These are phyloP conservation scores for Silurus asotus DNA, from an alignment of 2,113 vertebrate species.

Conservation along the genomic window DNA sequence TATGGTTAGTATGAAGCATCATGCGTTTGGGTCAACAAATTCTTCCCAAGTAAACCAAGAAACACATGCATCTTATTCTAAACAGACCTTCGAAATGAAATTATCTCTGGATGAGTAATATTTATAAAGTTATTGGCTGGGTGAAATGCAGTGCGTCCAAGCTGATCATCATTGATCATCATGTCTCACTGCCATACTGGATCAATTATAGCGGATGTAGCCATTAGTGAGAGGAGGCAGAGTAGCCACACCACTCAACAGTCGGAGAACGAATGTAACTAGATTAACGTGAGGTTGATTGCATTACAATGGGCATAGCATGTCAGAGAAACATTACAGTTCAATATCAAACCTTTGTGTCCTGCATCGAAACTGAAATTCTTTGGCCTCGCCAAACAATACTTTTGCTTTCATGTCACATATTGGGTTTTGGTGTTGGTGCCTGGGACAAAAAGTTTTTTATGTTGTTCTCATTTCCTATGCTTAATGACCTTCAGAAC, in stretches of 20 bases:
- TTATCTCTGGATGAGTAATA: conserved; percentile 44
- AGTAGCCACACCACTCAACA: conserved; percentile 33
- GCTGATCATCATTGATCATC: conserved; percentile 34
- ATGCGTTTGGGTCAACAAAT: background rate
- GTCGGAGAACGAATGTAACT: conserved; percentile 31
- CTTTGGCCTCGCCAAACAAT: background rate
- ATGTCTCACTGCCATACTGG: conserved; percentile 24
- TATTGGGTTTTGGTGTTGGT: background rate
- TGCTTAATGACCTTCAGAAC: background rate
- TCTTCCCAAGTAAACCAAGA: conserved; percentile 8
- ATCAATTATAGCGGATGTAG: conserved; percentile 48
- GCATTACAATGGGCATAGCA: conserved; percentile 35
- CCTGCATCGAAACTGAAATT: background rate
- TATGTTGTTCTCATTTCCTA: background rate
- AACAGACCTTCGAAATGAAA: conserved; percentile 30
- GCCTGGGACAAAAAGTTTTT: background rate
- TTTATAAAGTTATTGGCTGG: conserved; percentile 39
- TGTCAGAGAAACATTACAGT: conserved; percentile 23
- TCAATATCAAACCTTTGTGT: conserved; percentile 26
- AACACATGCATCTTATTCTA: background rate
- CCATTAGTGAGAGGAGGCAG: conserved; percentile 42
- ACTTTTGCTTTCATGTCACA: background rate
- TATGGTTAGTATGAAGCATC: background rate
- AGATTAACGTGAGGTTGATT: conserved; percentile 36
- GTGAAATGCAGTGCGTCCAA: conserved; percentile 22